Conservation (phyloP, 2,888 invertebrate species). For the Pyrocoelia pectoralis region DNA sequence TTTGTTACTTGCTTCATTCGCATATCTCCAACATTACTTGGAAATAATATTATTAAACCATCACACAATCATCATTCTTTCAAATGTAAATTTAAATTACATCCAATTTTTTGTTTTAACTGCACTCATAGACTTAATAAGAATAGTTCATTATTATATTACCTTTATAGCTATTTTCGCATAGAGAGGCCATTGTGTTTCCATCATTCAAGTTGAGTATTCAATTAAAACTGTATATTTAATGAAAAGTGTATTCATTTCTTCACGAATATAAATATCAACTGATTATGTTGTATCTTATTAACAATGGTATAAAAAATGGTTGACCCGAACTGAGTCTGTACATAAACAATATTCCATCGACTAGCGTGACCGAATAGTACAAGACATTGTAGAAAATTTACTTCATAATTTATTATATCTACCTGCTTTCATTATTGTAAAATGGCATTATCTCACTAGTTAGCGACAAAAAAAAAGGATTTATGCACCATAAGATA, state of each 20-base stretch:
- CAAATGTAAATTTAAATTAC: conserved; percentile 12
- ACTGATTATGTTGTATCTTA: conserved; percentile 23
- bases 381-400: conserved; percentile 22
- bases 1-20: conserved; percentile 28
- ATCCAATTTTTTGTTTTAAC: conserved; percentile 18
- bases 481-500: too few species aligned
- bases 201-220: conserved; percentile 29
- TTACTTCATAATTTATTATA: background rate
- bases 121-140: conserved; percentile 35
- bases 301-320: conserved; percentile 10
- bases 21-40: conserved; percentile 17
- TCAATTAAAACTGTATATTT: conserved; percentile 29
- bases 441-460: too few species aligned
- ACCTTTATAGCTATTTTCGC: conserved; percentile 34
- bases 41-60: conserved; percentile 7
- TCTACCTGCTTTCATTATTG: too few species aligned
- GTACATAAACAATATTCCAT: conserved; percentile 27
- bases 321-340: conserved; percentile 24
- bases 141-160: conserved; percentile 29
- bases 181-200: conserved; percentile 34
- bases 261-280: conserved; percentile 30
- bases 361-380: conserved; percentile 16
- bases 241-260: conserved; percentile 31
- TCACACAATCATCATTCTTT: conserved; percentile 17
- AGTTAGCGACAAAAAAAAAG: too few species aligned